Evolutionary conservation across 2,888 invertebrate genomes (phyloP).

Genomic region (Troglohyphantes excavatus): DNA sequence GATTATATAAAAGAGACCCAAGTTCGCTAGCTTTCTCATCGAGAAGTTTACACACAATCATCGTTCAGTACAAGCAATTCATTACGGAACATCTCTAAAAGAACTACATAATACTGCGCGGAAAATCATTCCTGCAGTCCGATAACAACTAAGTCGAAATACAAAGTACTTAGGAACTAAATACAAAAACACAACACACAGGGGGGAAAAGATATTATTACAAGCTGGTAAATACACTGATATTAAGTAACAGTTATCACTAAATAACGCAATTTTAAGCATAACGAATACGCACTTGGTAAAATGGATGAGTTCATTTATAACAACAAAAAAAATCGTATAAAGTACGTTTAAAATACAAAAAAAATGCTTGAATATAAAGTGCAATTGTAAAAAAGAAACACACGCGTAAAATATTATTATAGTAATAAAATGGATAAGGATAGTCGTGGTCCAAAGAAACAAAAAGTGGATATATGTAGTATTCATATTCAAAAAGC

Average conservation of each 20-base stretch:
- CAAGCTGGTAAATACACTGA: conserved; percentile 19
- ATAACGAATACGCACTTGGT: conserved; percentile 9
- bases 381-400: conserved; percentile 50
- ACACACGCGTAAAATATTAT: conserved; percentile 48
- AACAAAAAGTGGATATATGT: conserved; percentile 7
- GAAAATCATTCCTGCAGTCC: conserved; percentile 30
- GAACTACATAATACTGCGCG: conserved; percentile 55
- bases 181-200: conserved; percentile 65
- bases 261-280: conserved; percentile 10
- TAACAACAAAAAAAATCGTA: conserved; percentile 10
- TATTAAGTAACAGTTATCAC: conserved; percentile 12
- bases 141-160: conserved; percentile 32
- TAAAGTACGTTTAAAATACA: too few species aligned
- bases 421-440: conserved; percentile 38
- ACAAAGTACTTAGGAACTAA: conserved; percentile 70
- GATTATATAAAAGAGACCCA: conserved; percentile 64
- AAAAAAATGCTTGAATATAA: conserved; percentile 47
- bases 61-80: conserved; percentile 49
- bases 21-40: conserved; percentile 6
- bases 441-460: conserved; percentile 11
- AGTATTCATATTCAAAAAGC: conserved; percentile 18
- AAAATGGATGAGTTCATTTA: neutral
- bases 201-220: conserved; percentile 10
- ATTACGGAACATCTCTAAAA: neutral
- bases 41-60: conserved; percentile 35